Conservation (phyloP, 1,140 invertebrate genomes). For the Batillaria attramentaria region DNA sequence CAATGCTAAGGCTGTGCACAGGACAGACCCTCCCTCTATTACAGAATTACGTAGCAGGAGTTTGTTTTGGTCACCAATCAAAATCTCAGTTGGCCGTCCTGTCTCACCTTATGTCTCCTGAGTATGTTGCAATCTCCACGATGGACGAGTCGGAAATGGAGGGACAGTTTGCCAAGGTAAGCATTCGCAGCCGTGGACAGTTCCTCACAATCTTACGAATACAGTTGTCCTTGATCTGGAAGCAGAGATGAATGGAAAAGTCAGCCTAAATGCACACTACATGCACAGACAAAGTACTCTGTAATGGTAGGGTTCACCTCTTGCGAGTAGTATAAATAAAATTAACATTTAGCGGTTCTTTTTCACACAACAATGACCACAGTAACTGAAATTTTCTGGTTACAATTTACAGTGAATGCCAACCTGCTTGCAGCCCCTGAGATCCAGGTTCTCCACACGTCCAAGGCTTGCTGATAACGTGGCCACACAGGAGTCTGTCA, state of each 20-base stretch:
- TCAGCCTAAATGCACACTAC: too few species aligned
- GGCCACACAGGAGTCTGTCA: constrained; percentile 63
- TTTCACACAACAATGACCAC: too few species aligned
- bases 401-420: too few species aligned
- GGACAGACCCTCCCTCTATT: neutral
- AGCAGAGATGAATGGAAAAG: too few species aligned
- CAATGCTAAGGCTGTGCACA: neutral
- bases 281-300: too few species aligned
- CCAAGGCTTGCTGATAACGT: constrained; percentile 61
- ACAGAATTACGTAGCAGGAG: neutral
- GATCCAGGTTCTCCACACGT: constrained; percentile 64
- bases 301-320: too few species aligned
- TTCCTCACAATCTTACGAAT: constrained; percentile 65
- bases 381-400: too few species aligned
- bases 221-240: constrained; percentile 65
- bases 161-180: constrained; percentile 67
- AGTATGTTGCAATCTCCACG: constrained; percentile 63
- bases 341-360: too few species aligned
- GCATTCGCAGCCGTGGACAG: constrained; percentile 58
- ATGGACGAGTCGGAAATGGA: constrained; percentile 63
- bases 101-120: constrained; percentile 61
- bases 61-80: neutral
- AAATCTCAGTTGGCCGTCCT: neutral
- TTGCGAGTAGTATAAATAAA: too few species aligned
- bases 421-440: constrained; percentile 68